Base-by-base conservation (phyloP, 1,140 invertebrate genomes). In the Rhyacophila brunnea region DNA sequence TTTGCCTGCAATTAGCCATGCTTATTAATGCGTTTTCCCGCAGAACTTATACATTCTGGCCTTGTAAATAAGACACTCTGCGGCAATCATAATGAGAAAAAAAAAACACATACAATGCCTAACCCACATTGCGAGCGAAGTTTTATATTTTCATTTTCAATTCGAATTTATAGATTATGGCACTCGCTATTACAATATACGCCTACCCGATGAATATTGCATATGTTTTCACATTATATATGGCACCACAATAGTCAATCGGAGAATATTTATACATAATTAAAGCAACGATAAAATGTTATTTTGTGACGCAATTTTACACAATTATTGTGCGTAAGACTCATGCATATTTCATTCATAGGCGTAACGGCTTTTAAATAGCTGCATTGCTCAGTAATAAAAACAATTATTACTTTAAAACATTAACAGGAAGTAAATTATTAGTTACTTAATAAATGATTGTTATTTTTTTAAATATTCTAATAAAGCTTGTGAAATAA, bases 1-100 rank as follows among this genome's bases (percentile, higher is more conserved):
- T 59, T 43, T 53, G 23, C 15, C 11, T 52, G 49, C 57, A 59
- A 59, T 59, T 53, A 53, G 49, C 43, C 48, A 52, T 28, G 23
- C 9, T 28, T 59, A 51, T 59, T 59, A 59, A 52, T 53, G 11
- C 49, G 19, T 52, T 46, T 42, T 32, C 56, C 43, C 14, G 38
- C 28, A n/a, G 46, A 49, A 50, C 15, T 38, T 28, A 47, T 57
- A 35, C 34, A 34, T 36, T 9, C 10, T 44, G 49, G 43, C 57
- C 57, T 59, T 59, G 57, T 18, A 45, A 10, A 15, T 15, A 13
- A 17, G 23, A 28, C n/a, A n/a, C 3, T 11, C 14, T 53, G 48
- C 57, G n/a, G 35, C 43, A 52, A 48, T 19, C 32, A 17, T 17
- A 38, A 46, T 23, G 15, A 48, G 9, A 56, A 47, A 54, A 47